Base-by-base conservation (phyloP, 92 coral and sea anemone species). In the Porites rus region DNA sequence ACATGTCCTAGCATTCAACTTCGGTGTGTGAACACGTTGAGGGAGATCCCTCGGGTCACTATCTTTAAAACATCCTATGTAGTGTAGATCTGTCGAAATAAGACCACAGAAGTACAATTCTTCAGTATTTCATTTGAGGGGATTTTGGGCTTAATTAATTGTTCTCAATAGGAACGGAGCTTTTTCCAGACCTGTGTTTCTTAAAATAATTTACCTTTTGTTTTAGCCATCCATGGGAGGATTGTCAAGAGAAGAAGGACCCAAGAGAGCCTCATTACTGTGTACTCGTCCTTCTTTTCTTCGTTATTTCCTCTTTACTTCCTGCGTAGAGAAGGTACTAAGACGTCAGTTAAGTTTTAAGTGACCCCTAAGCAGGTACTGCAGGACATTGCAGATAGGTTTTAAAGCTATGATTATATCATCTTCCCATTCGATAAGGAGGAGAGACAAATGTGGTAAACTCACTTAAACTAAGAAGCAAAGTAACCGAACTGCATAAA, bases 11-110 rank as follows among this genome's bases (percentile, higher is more conserved):
- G 94, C 93, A 62, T 86, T 90, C 46, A 90, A 92, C 14, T 96
- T 90, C 12, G 89, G 95, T 59, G 92, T 89, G 56, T 92, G 98
- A 20, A 97, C 96, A 58, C 96, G 74, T 85, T 97, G 99, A 13
- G 98, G 96, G 81, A 97, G 94, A 87, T 97, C 99, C 51, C 99
- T 92, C 38, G 99, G 99, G 51, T 92, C 92, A 74, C 98, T 94
- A 78, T 97, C 99, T 88, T 95, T 93, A 58, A 88, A 97, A 89
- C 99, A 97, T 78, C 99, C 99, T 65, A 97, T 59, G 82, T 93
- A 93, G 25, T 87, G 87, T 46, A 79, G 73, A 21, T 74, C 88
- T 85, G 82, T 19, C 21, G 50, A 51, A 21, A 24, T 56, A 28
- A 75, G 46, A 1, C 17, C 14, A 54, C 9, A 56, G 1, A 10